phyloP scores from a whole-genome alignment of 92 coral and sea anemone species.

The Hydrozoanthus gracilis region DNA sequence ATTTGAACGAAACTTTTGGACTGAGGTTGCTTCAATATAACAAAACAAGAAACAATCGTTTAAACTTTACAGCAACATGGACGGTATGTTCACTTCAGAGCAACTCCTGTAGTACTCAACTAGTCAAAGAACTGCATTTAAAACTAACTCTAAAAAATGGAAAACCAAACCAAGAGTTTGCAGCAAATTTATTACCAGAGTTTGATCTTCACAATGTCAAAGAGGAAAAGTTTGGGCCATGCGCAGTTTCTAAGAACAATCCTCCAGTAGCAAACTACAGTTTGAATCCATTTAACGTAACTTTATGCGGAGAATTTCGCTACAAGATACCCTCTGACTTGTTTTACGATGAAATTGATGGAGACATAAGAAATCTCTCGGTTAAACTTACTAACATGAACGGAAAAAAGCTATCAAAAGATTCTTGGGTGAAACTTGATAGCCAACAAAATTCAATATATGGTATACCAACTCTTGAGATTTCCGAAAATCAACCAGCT shows the following conservation, averaged over 20 bases:
- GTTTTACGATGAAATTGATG: slow-evolving; percentile 51
- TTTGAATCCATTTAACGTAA: slow-evolving; percentile 29
- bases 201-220: slow-evolving; percentile 29
- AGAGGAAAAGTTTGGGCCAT: slow-evolving; percentile 34
- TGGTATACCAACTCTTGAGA: slow-evolving; percentile 40
- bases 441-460: slow-evolving; percentile 20
- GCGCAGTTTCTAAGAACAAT: slow-evolving; percentile 18
- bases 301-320: slow-evolving; percentile 34
- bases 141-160: slow-evolving; percentile 20
- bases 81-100: slow-evolving; percentile 37
- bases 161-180: slow-evolving; percentile 20
- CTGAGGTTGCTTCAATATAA: slow-evolving; percentile 43
- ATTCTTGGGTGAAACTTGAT: slow-evolving; percentile 47
- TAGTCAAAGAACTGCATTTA: slow-evolving; percentile 8
- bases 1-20: not conserved
- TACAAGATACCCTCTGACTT: slow-evolving; percentile 37
- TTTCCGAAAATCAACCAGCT: slow-evolving; percentile 40
- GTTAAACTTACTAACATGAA: slow-evolving; percentile 15
- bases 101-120: slow-evolving; percentile 41
- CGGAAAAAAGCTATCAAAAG: slow-evolving; percentile 15
- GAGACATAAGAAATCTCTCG: slow-evolving; percentile 49
- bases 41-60: slow-evolving; percentile 39
- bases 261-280: slow-evolving; percentile 29
- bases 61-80: slow-evolving; percentile 49
- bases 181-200: slow-evolving; percentile 35